A percentile compares a stretch with the other conserved stretches of the same genome.
Conservation (phyloP, 2,888 invertebrate genomes). For the Drosophila heteroneura region DNA sequence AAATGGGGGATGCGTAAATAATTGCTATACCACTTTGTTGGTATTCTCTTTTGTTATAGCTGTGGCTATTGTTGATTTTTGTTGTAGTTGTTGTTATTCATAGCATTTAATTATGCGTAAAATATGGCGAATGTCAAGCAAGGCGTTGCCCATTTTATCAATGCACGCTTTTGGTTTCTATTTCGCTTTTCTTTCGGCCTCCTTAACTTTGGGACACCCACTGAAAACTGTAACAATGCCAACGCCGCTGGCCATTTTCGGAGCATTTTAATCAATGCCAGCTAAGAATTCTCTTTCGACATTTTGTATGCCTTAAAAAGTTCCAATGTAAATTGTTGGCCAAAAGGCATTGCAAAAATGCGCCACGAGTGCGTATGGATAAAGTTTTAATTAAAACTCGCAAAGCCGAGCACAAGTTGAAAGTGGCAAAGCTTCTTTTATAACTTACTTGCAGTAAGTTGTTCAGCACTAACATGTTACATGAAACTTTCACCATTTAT, state of each 20-base stretch:
- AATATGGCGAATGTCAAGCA: slow-evolving; percentile 47
- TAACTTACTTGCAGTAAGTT: background rate
- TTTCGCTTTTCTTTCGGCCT: slow-evolving; percentile 15
- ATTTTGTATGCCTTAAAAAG: slow-evolving; percentile 16
- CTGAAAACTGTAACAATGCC: slow-evolving; percentile 2
- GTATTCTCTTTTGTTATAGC: slow-evolving; percentile 24
- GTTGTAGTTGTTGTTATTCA: slow-evolving; percentile 19
- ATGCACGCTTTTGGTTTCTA: slow-evolving; percentile 26
- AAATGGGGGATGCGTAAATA: slow-evolving; percentile 1
- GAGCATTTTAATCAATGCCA: slow-evolving; percentile 57
- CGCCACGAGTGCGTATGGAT: slow-evolving; percentile 10
- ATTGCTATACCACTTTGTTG: slow-evolving; percentile 21
- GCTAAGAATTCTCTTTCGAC: slow-evolving; percentile 21
- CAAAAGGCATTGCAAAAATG: slow-evolving; percentile 38
- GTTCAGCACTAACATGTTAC: too few species aligned
- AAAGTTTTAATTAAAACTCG: slow-evolving; percentile 64
- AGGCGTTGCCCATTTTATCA: slow-evolving; percentile 31
- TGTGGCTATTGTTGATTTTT: slow-evolving; percentile 4
- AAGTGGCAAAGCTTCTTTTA: background rate
- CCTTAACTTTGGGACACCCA: background rate
- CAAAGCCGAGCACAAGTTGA: slow-evolving; percentile 4
- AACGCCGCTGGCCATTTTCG: slow-evolving; percentile 22
- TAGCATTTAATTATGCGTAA: slow-evolving; percentile 54
- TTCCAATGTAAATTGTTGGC: slow-evolving; percentile 52
- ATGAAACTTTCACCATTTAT: background rate